phyloP scores from a whole-genome alignment of 2,797 vertebrate species.

The Pseudochirops corinnae region DNA sequence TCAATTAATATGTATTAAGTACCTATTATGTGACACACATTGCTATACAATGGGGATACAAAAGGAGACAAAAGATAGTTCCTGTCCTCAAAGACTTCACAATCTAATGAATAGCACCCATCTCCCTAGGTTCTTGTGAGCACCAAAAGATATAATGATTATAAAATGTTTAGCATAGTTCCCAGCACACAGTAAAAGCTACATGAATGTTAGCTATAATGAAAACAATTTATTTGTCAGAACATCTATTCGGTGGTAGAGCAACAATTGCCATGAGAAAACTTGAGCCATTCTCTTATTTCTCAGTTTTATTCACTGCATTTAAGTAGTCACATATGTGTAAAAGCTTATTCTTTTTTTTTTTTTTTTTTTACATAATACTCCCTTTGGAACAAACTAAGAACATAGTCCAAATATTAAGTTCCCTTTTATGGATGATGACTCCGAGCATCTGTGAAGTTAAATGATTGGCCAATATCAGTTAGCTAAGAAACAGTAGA shows the following conservation, averaged over 20 bases:
- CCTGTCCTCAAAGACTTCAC: background rate
- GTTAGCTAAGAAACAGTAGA: background rate
- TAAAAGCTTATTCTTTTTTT: background rate
- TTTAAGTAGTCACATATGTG: background rate
- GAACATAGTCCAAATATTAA: background rate
- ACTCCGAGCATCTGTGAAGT: background rate
- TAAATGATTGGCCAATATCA: background rate
- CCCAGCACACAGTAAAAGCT: background rate
- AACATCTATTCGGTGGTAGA: background rate
- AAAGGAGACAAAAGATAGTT: background rate
- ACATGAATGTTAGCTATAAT: background rate
- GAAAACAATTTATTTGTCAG: background rate
- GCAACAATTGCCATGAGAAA: background rate
- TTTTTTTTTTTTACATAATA: background rate
- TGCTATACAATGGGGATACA: background rate
- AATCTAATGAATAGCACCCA: background rate
- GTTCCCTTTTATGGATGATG: background rate
- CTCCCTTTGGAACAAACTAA: background rate
- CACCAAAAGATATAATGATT: background rate
- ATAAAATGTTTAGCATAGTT: background rate
- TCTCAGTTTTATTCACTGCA: background rate
- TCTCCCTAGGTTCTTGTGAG: background rate
- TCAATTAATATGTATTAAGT: background rate
- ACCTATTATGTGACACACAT: background rate
- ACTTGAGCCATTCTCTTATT: background rate